Percentiles rank a stretch among this genome's conserved stretches.
Evolutionary conservation across 1,140 invertebrate genomes (phyloP).

Genomic region (Heliothis subflexa): DNA sequence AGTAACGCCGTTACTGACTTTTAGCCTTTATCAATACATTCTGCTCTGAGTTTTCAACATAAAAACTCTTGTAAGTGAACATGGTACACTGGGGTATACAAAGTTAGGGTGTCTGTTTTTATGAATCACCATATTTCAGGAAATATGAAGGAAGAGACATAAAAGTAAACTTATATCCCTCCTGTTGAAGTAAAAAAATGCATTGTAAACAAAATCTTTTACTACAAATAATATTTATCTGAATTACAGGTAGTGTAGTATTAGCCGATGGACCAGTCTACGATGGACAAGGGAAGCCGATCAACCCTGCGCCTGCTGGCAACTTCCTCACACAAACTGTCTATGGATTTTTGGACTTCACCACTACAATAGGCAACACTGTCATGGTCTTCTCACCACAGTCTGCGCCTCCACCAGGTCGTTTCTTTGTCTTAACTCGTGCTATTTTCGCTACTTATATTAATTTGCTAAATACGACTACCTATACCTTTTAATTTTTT

Average conservation of each 20-base stretch:
- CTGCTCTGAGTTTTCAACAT: slow-evolving; percentile 53
- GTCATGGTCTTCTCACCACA: slow-evolving; percentile 96
- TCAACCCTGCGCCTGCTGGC: slow-evolving; percentile 47
- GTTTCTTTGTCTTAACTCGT: slow-evolving; percentile 39
- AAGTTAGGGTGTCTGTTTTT: slow-evolving; percentile 10
- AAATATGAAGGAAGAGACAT: background rate
- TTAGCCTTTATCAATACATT: slow-evolving; percentile 63
- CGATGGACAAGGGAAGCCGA: slow-evolving; percentile 56
- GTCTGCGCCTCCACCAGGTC: slow-evolving; percentile 88
- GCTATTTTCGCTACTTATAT: no score
- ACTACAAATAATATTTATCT: background rate
- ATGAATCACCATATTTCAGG: background rate
- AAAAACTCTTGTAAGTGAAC: slow-evolving; percentile 52
- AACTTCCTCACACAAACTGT: slow-evolving; percentile 92
- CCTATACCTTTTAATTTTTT: background rate
- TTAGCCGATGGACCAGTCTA: slow-evolving; percentile 62
- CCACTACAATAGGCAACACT: slow-evolving; percentile 95
- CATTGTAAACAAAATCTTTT: background rate
- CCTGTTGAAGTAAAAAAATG: background rate
- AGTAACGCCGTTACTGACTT: slow-evolving; percentile 68
- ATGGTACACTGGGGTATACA: slow-evolving; percentile 33
- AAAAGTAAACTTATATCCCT: background rate
- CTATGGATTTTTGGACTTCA: slow-evolving; percentile 96
- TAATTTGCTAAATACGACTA: no score
- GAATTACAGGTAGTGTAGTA: slow-evolving; percentile 65